These are phyloP conservation scores for Microctonus aethiopoides DNA, from an alignment of 2,888 invertebrate species.

Conservation along the genomic window DNA sequence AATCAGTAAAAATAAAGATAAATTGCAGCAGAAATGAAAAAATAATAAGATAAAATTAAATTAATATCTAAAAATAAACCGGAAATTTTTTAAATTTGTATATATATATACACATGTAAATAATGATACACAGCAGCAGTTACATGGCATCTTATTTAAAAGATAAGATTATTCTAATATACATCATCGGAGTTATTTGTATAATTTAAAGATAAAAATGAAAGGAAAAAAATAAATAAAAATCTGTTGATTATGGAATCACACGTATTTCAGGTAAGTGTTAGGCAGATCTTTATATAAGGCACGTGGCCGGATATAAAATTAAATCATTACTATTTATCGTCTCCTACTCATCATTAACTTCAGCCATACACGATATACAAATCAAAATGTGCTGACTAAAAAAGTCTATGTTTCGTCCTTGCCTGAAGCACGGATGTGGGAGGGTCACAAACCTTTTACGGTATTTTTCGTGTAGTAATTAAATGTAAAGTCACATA, in stretches of 20 bases:
- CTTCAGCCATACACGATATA: neutral
- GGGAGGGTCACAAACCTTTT: slow-evolving; percentile 17
- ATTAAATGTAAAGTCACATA: slow-evolving; percentile 4
- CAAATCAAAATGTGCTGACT: neutral
- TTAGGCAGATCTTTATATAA: neutral
- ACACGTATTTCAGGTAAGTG: neutral
- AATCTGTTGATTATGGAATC: neutral
- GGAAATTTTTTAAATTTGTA: neutral
- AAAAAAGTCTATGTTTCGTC: slow-evolving; percentile 10
- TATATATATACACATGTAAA: neutral
- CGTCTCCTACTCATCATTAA: neutral
- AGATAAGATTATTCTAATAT: neutral
- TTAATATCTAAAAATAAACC: neutral
- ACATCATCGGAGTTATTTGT: neutral
- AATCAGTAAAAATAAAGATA: neutral
- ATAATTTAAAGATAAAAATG: neutral
- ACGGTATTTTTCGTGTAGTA: slow-evolving; percentile 24
- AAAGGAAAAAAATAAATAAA: too few relatives aligned
- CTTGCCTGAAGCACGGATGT: slow-evolving; percentile 20
- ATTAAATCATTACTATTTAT: neutral
- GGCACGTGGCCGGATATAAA: slow-evolving; percentile 1
- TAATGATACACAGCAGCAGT: neutral
- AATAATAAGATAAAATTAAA: neutral
- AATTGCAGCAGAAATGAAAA: neutral
- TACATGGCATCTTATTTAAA: neutral